Conservation (phyloP, 2,797 vertebrate species). For the Crocodylus rhombifer region DNA sequence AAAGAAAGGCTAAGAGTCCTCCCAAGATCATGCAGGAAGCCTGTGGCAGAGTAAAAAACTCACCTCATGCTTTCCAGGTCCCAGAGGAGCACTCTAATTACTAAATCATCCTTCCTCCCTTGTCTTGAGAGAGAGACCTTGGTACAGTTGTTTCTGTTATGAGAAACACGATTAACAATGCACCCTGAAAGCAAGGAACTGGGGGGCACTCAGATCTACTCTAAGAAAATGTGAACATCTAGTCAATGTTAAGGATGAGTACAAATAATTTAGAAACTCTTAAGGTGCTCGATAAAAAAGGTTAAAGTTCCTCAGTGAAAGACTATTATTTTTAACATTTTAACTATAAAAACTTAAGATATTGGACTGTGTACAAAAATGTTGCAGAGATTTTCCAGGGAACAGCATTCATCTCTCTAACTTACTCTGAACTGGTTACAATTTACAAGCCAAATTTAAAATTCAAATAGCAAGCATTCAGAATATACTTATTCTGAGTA, state of each 20-base stretch:
- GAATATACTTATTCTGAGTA: conserved; percentile 1
- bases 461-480: conserved; percentile 70
- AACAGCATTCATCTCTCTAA: conserved; percentile 4
- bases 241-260: background rate
- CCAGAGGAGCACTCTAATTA: background rate
- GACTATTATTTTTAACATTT: conserved; percentile 35
- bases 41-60: background rate
- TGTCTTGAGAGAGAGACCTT: background rate
- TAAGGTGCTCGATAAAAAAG: too few species aligned
- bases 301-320: background rate
- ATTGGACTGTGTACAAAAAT: conserved; percentile 37
- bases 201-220: background rate
- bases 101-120: background rate
- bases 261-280: background rate
- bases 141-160: background rate
- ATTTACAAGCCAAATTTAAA: conserved; percentile 73
- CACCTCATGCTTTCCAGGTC: background rate
- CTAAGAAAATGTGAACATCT: background rate
- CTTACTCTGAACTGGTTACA: conserved; percentile 26
- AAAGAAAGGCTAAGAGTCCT: background rate
- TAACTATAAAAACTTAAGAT: conserved; percentile 62
- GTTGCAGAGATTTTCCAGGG: background rate
- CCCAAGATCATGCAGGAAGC: background rate
- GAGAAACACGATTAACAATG: background rate
- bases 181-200: background rate